Evolutionary conservation across 2,888 invertebrate genomes (phyloP).

Genomic region (Cantharis rufa): DNA sequence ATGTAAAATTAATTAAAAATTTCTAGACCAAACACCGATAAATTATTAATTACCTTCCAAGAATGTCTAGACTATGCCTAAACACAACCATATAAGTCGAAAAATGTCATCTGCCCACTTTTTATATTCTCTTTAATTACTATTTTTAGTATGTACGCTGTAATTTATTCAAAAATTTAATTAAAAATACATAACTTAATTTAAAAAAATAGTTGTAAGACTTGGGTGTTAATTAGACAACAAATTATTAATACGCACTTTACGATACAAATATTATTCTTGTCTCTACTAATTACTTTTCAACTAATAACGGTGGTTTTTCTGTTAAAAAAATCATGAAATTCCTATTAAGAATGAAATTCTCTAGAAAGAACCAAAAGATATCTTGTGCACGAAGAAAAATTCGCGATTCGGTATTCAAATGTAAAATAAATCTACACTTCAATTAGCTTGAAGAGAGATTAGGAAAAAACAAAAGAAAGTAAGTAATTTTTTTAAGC

Average conservation of each 20-base stretch:
- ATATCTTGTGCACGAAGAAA: no score
- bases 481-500: no score
- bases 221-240: not conserved
- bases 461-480: no score
- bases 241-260: not conserved
- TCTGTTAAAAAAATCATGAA: no score
- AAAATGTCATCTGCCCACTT: slow-evolving; percentile 7
- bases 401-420: no score
- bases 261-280: not conserved
- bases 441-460: no score
- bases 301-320: not conserved
- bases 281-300: not conserved
- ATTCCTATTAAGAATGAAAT: no score
- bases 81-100: not conserved
- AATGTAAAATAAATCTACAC: no score
- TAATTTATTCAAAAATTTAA: not conserved
- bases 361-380: no score
- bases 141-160: not conserved
- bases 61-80: not conserved
- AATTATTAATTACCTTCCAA: slow-evolving; percentile 17
- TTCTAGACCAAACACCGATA: slow-evolving; percentile 10
- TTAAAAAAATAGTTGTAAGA: not conserved
- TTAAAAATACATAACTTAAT: not conserved
- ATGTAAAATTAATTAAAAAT: slow-evolving; percentile 27
- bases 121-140: not conserved